A percentile compares a stretch with the other conserved stretches of the same genome.
Evolutionary conservation across 1,140 invertebrate species (phyloP).

Genomic region (Monomorium pharaonis): DNA sequence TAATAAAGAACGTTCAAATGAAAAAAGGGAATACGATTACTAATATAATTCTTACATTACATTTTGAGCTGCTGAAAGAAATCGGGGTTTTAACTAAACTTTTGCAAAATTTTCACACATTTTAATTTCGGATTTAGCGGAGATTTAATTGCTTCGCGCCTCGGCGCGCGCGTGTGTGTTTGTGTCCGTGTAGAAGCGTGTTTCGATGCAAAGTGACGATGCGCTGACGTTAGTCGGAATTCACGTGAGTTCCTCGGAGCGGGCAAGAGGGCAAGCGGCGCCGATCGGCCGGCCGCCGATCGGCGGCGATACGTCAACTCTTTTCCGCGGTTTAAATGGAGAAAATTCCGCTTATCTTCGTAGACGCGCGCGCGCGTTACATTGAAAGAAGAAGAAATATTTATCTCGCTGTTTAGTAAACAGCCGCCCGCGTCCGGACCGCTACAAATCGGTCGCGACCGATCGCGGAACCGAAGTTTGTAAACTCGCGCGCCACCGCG

Average conservation of each 20-base stretch:
- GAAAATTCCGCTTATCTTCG: conserved; percentile 52
- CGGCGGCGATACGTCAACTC: not conserved
- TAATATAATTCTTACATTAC: too few relatives aligned
- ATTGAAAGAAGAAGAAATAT: conserved; percentile 58
- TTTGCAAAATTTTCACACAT: not conserved
- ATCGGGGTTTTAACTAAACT: too few relatives aligned
- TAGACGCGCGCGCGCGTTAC: not conserved
- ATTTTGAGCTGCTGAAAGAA: too few relatives aligned
- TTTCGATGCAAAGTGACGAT: not conserved
- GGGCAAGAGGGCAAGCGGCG: not conserved
- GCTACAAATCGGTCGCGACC: conserved; percentile 70
- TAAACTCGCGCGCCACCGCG: conserved; percentile 63
- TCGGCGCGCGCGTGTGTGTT: too few relatives aligned
- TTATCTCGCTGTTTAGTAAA: conserved; percentile 81
- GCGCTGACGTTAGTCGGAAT: not conserved
- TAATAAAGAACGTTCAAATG: too few relatives aligned
- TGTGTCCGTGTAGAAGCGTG: not conserved
- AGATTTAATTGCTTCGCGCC: not conserved
- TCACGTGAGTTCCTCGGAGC: not conserved
- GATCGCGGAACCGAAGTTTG: conserved; percentile 72
- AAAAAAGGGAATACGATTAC: too few relatives aligned
- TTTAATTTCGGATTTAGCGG: not conserved
- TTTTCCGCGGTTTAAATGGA: conserved; percentile 33
- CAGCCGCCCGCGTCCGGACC: conserved; percentile 66
- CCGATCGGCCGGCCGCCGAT: not conserved